Evolutionary conservation across 2,797 vertebrate species (phyloP), one percentile per base, ranked within the genome.

Genomic region (Sebastes hubbsi): DNA sequence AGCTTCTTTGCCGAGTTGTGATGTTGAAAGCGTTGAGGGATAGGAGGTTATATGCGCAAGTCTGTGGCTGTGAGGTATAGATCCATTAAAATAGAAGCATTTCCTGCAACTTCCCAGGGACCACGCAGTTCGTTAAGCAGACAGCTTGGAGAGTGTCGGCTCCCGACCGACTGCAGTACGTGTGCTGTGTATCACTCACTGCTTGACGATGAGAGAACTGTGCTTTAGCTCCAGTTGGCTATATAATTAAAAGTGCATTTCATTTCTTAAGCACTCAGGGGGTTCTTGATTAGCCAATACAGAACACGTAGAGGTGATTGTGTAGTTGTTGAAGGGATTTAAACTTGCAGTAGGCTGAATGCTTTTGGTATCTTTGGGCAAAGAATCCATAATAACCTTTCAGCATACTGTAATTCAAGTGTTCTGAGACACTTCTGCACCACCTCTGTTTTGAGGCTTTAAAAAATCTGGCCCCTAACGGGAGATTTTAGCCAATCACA

Each of bases 191-290:
- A 79, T 85, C 87, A 76, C 66, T 75, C 74, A 55, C 42, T 46
- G 82, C 81, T 80, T 80, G 74, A 90, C 75, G 81, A 86, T 63
- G 38, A 82, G 72, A 83, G 72, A 84, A 73, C 73, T n/a, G 61
- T 27, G 72, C 42, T 82, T 77, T 55, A 87, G 74, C 77, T 75
- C 62, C 49, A 87, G 68, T 78, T 79, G 78, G 84, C 71, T 88
- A 69, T 92, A 92, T 92, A 88, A 90, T 93, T 92, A 87, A 93
- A 84, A 82, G 68, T 86, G 81, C 78, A 79, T 91, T 87, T 87
- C 46, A 89, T 91, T 87, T 83, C 69, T 84, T 81, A 78, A 77
- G 24, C 54, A 73, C 58, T 75, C 18, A 46, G 66, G 38, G 10
- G 12, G 42, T 75, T 79, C 49, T 67, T 59, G 61, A 69, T 84